Conservation (phyloP, 2,888 invertebrate species). For the Cotesia congregata region DNA sequence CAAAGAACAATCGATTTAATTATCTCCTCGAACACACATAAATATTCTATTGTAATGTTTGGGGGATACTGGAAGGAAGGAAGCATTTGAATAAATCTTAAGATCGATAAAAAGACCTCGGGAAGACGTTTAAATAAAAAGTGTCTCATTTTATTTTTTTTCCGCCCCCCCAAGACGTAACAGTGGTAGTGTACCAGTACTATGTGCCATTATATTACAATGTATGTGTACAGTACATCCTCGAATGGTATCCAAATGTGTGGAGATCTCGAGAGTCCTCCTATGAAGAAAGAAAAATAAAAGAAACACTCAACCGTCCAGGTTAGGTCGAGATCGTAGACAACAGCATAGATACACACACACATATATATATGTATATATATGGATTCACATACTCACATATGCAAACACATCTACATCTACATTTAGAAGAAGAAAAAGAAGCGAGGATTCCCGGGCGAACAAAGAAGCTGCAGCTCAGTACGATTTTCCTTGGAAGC, state of each 20-base stretch:
- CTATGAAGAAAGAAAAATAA: constrained; percentile 46
- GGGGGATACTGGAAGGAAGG: background rate
- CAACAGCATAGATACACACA: constrained; percentile 30
- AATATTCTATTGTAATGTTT: background rate
- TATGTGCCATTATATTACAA: no score
- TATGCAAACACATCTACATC: background rate
- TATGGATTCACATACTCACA: background rate
- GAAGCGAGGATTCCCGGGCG: constrained; percentile 52
- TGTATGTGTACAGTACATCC: background rate
- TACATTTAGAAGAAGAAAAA: constrained; percentile 47
- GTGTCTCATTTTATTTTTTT: background rate
- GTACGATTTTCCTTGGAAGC: constrained; percentile 38
- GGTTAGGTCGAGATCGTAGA: constrained; percentile 45
- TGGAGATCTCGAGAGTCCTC: constrained; percentile 20
- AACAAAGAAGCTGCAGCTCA: constrained; percentile 54
- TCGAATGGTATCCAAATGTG: background rate
- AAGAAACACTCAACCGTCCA: constrained; percentile 49
- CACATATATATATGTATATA: background rate
- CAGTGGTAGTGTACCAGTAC: no score
- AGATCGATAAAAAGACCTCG: background rate
- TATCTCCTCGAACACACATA: background rate
- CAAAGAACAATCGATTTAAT: background rate
- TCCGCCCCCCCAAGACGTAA: background rate
- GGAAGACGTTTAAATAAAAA: background rate
- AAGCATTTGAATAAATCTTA: background rate